Evolutionary conservation across 2,113 vertebrate genomes (phyloP), one percentile per base, ranked within the genome.

Genomic region (Tragelaphus imberbis): DNA sequence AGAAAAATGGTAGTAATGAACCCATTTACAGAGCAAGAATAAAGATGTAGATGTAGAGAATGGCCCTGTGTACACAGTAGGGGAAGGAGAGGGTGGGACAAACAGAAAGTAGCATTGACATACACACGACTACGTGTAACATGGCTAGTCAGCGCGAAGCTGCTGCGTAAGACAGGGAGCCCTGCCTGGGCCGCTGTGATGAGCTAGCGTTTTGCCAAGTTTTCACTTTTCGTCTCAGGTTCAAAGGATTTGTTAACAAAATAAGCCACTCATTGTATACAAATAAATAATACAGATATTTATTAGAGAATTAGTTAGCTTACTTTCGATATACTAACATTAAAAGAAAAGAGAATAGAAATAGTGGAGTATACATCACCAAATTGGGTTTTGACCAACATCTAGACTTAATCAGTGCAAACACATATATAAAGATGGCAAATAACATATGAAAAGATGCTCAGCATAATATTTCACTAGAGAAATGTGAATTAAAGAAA

Each of bases 51-150:
- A 23, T 12, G 2, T 2, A 23, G n/a, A 23, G n/a, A 23, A 40
- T 40, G n/a, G n/a, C 23, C 68, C 6, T 71, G n/a, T 23, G 19
- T 12, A 40, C 68, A 12, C 68, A 71, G n/a, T 21, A 11, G n/a
- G n/a, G n/a, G n/a, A 40, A 40, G n/a, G 19, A 40, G 68, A 71
- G n/a, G 19, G n/a, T 12, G n/a, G n/a, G 19, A 12, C n/a, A 40
- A 11, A 12, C 6, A 23, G 68, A 71, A 71, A 23, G 19, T 2
- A 12, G n/a, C 68, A 6, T 6, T 40, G 9, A 23, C 0, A 0
- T 11, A 3, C 19, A 23, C 19, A 3, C n/a, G 6, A 6, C 68
- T 1, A 1, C 6, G 63, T 17, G 68, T 71, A 12, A 40, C n/a
- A 40, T 6, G 40, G 68, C 68, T 40, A 12, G 19, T 11, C 36